Percentiles rank a stretch among this genome's conserved stretches.
Evolutionary conservation across 2,797 vertebrate genomes (phyloP).

Genomic region (Lagorchestes hirsutus): DNA sequence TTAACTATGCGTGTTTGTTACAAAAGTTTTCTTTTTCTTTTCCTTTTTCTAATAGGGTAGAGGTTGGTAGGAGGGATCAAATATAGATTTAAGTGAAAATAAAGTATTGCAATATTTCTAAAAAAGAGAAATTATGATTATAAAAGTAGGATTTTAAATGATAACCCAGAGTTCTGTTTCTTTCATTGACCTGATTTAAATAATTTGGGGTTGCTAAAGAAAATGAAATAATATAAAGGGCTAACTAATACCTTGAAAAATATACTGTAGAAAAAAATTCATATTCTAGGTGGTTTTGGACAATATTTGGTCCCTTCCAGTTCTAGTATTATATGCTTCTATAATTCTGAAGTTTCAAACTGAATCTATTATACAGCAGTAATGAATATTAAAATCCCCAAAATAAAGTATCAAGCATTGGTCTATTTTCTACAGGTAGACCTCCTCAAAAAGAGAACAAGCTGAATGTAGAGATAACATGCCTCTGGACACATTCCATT

Average conservation of each 20-base stretch:
- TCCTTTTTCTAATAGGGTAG: background rate
- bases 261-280: background rate
- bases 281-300: background rate
- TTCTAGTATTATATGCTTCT: background rate
- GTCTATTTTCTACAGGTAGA: slow-evolving; percentile 14
- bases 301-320: background rate
- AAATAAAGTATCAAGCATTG: background rate
- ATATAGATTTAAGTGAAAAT: background rate
- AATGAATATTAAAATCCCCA: slow-evolving; percentile 5
- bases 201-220: background rate
- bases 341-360: background rate
- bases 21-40: background rate
- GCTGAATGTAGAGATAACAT: background rate
- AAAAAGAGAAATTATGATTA: background rate
- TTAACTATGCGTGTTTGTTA: background rate
- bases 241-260: background rate
- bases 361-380: background rate
- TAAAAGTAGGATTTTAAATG: background rate
- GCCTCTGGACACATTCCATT: background rate
- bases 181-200: background rate
- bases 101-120: background rate
- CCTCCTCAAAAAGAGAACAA: background rate
- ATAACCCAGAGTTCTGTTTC: background rate
- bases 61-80: background rate
- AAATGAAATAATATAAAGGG: background rate